These are phyloP conservation scores for Chaetodon trifasciatus DNA, from an alignment of 2,797 vertebrate species.

Conservation along the genomic window DNA sequence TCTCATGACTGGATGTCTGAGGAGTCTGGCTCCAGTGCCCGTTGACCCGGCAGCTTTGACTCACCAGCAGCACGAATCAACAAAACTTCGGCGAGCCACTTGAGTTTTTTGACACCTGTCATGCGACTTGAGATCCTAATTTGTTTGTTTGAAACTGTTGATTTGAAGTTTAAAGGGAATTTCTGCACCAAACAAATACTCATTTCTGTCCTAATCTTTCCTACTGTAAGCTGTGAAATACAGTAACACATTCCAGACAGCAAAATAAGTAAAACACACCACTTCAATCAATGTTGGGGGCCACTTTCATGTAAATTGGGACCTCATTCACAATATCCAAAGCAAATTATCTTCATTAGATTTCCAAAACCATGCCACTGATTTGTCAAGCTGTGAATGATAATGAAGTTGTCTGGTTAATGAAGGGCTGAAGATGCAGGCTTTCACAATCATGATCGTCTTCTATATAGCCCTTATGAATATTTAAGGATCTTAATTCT, in stretches of 20 bases:
- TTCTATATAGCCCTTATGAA: constrained; percentile 84
- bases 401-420: constrained; percentile 85
- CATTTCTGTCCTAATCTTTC: neutral
- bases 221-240: constrained; percentile 6
- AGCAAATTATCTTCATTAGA: constrained; percentile 84
- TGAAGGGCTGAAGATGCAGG: constrained; percentile 81
- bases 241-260: constrained; percentile 26
- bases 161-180: constrained; percentile 35
- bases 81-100: constrained; percentile 55
- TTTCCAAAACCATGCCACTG: constrained; percentile 81
- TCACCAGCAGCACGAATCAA: constrained; percentile 68
- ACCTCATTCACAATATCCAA: constrained; percentile 81
- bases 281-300: constrained; percentile 77
- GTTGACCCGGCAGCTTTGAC: constrained; percentile 74
- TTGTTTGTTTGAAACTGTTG: constrained; percentile 37
- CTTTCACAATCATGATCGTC: constrained; percentile 83
- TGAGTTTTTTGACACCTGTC: constrained; percentile 55
- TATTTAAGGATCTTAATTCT: constrained; percentile 84
- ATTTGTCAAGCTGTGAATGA: constrained; percentile 86
- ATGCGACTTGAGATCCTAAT: constrained; percentile 42
- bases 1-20: constrained; percentile 67
- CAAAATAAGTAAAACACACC: constrained; percentile 69
- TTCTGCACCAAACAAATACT: constrained; percentile 13
- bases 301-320: constrained; percentile 80
- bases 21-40: constrained; percentile 47